Base-by-base conservation (phyloP, 2,797 vertebrate genomes). In the Sparidentex hasta region DNA sequence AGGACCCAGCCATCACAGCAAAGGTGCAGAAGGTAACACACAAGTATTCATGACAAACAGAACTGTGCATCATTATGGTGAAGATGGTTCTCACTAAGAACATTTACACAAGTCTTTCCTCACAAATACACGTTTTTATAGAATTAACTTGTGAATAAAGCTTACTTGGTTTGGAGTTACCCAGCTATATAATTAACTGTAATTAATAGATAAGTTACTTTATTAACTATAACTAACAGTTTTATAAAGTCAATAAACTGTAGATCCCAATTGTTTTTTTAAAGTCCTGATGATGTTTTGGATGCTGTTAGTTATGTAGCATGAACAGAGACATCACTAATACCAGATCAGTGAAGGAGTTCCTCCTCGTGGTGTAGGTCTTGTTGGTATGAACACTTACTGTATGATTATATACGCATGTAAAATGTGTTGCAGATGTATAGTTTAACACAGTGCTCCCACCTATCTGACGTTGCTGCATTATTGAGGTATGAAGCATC, bases 11-110 rank as follows among this genome's bases (percentile, higher is more conserved):
- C 1, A 1, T 14, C 5, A 2, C 65, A 65, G 41, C 62, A 41
- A 89, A 81, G 56, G 41, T 80, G 41, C 82, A 86, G n/a, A 92
- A 92, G 81, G 91, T 92, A 76, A 78, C 29, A 5, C 0, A 16
- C 58, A 27, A 27, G 2, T 18, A 21, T 50, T 29, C 3, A 38
- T 5, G 5, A n/a, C n/a, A n/a, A 55, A 17, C 29, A 29, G 1
- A 48, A 29, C 21, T 38, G 41, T 18, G 21, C 25, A n/a, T 16
- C 54, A 41, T 8, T 27, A n/a, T 48, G 11, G 2, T 4, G 1
- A 23, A 58, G n/a, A 41, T 59, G 1, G 12, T 20, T 25, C 7
- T 54, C n/a, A 43, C 2, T 44, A 18, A 12, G 3, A 38, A n/a
- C 18, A 11, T 25, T 13, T 14, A 0, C 25, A 25, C 17, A 51